These are phyloP conservation scores for Argyresthia albistria DNA, from an alignment of 2,888 invertebrate genomes.

Conservation along the genomic window DNA sequence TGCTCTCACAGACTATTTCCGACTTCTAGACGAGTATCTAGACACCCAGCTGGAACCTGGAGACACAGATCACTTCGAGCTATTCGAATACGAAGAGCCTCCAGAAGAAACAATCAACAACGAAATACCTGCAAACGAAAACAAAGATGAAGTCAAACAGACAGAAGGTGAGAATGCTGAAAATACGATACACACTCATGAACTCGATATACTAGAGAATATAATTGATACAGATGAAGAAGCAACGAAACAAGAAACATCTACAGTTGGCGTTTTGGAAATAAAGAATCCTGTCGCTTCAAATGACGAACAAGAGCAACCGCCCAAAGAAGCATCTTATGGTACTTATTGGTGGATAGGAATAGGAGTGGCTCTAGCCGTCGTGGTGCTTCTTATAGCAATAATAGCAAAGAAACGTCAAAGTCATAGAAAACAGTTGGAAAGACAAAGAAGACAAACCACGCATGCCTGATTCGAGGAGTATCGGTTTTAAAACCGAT, in stretches of 20 bases:
- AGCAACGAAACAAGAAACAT: conserved; percentile 47
- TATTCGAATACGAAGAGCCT: conserved; percentile 44
- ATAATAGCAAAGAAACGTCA: conserved; percentile 65
- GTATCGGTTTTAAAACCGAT: conserved; percentile 55
- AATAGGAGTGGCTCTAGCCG: conserved; percentile 50
- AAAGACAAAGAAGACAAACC: conserved; percentile 57
- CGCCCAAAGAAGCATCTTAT: conserved; percentile 53
- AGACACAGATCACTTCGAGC: conserved; percentile 23
- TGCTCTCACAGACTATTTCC: conserved; percentile 69
- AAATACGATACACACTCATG: background rate
- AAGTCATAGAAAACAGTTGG: conserved; percentile 59
- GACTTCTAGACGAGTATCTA: conserved; percentile 67
- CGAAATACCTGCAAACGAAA: conserved; percentile 24
- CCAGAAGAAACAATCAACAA: conserved; percentile 28
- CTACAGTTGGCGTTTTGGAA: conserved; percentile 58
- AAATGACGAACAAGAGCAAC: conserved; percentile 28
- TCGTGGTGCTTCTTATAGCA: conserved; percentile 49
- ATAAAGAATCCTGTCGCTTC: conserved; percentile 50
- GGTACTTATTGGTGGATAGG: conserved; percentile 67
- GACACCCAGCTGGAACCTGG: conserved; percentile 56
- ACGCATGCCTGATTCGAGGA: conserved; percentile 64
- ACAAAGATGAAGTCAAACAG: conserved; percentile 8
- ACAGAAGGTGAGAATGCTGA: conserved; percentile 11
- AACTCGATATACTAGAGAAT: conserved; percentile 30
- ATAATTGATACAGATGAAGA: conserved; percentile 42